phyloP scores from a whole-genome alignment of 2,113 vertebrate genomes.

The Cacatua alba region DNA sequence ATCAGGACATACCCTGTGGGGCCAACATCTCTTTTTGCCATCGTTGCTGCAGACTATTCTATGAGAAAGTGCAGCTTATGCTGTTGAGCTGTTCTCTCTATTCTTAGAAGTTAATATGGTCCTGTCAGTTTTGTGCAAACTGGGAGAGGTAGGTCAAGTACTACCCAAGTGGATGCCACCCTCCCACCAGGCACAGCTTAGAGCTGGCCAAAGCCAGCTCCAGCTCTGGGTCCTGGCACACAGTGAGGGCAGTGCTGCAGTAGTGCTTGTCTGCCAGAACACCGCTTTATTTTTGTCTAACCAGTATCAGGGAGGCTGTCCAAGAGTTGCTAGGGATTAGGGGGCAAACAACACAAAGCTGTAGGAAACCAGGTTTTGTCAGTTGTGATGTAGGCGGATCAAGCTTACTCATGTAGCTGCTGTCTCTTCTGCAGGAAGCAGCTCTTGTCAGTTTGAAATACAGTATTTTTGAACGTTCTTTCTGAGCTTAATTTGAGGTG shows the following conservation, averaged over 20 bases:
- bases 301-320: neutral
- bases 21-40: neutral
- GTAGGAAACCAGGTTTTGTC: neutral
- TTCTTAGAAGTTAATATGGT: neutral
- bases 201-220: neutral
- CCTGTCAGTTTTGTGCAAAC: neutral
- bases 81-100: neutral
- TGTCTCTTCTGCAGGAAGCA: neutral
- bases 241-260: neutral
- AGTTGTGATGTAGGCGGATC: neutral
- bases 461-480: neutral
- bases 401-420: neutral
- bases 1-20: neutral
- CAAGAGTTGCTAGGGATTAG: conserved; percentile 12
- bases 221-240: neutral
- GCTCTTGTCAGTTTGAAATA: neutral
- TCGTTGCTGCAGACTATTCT: neutral
- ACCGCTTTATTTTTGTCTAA: neutral
- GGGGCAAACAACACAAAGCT: neutral
- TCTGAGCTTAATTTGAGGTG: neutral
- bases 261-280: neutral
- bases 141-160: neutral
- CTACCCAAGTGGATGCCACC: neutral
- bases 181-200: neutral
- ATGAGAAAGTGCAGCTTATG: neutral